Evolutionary conservation across 2,888 invertebrate genomes (phyloP).

Genomic region (Balanococcus diminutus): DNA sequence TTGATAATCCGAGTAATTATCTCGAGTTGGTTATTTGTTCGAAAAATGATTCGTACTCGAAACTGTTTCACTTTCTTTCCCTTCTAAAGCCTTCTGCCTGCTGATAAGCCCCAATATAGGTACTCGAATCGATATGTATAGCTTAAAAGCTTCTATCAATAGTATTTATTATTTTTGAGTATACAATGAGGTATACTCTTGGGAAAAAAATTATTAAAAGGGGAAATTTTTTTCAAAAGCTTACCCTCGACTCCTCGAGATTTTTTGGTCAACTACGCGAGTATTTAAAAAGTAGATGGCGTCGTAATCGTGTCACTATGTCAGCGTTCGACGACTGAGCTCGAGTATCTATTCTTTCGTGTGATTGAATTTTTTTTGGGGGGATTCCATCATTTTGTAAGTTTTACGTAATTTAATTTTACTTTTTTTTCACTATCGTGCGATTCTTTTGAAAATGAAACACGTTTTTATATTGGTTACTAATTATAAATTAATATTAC

Average conservation of each 20-base stretch:
- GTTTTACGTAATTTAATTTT: not conserved
- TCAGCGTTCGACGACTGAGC: not conserved
- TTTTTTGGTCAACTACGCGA: constrained; percentile 6
- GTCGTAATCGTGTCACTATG: constrained; percentile 14
- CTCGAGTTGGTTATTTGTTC: constrained; percentile 35
- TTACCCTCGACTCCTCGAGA: not conserved
- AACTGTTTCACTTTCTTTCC: not conserved
- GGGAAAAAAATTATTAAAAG: not conserved
- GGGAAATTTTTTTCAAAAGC: constrained; percentile 12
- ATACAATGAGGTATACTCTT: not conserved
- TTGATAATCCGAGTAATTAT: constrained; percentile 29
- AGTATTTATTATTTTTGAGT: constrained; percentile 20
- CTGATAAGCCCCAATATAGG: not conserved
- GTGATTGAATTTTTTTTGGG: not conserved
- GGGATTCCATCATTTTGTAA: not conserved
- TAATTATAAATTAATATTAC: not conserved
- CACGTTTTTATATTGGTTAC: not conserved
- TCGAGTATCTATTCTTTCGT: not conserved
- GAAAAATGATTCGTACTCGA: constrained; percentile 28
- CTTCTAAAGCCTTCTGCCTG: not conserved
- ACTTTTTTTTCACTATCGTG: not conserved
- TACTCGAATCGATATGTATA: not conserved
- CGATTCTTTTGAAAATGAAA: not conserved
- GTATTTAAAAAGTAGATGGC: not conserved
- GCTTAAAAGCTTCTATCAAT: not conserved